Conservation (phyloP, 2,113 vertebrate species). For the Clarias gariepinus region DNA sequence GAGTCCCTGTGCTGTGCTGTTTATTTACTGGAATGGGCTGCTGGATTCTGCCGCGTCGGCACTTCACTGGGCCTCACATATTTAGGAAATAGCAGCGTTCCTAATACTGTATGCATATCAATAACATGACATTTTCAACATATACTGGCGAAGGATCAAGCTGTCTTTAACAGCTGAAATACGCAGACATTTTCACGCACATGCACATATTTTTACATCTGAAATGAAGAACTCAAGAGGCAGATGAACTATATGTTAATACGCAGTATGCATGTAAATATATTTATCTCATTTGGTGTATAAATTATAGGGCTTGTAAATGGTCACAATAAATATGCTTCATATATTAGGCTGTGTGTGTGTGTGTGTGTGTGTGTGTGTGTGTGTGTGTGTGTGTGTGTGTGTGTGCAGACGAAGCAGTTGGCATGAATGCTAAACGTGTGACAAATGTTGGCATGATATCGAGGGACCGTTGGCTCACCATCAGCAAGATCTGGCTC, state of each 20-base stretch:
- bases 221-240: not conserved
- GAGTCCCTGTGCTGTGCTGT: slow-evolving; percentile 15
- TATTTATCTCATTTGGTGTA: not conserved
- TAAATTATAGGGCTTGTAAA: not conserved
- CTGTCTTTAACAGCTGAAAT: slow-evolving; percentile 8
- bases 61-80: slow-evolving; percentile 17
- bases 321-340: slow-evolving; percentile 17
- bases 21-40: slow-evolving; percentile 43
- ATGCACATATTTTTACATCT: not conserved
- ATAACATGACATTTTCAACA: slow-evolving; percentile 22
- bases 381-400: slow-evolving; percentile 21
- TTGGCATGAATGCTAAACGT: slow-evolving; percentile 38
- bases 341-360: slow-evolving; percentile 39
- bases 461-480: slow-evolving; percentile 16
- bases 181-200: not conserved
- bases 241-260: not conserved
- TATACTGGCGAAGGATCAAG: not conserved
- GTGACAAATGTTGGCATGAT: slow-evolving; percentile 42
- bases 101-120: slow-evolving; percentile 31
- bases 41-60: slow-evolving; percentile 36
- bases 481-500: slow-evolving; percentile 40
- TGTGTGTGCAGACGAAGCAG: slow-evolving; percentile 65
- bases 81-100: not conserved
- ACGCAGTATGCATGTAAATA: not conserved
- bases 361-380: slow-evolving; percentile 60